Percentiles rank a stretch among this genome's conserved stretches.
phyloP scores from a whole-genome alignment of 2,888 invertebrate genomes.

The Noctua fimbriata region DNA sequence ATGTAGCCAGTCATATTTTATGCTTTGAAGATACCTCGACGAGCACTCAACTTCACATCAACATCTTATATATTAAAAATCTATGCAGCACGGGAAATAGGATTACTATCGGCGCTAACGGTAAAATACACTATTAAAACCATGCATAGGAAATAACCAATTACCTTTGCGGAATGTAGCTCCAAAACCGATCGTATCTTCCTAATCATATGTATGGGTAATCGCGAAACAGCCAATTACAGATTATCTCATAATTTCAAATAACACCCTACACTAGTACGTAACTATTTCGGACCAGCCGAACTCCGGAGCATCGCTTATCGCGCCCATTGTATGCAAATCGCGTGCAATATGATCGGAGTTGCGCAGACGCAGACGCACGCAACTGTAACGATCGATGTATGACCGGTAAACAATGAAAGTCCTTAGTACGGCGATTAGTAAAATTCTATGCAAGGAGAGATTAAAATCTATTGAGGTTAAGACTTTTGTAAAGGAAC shows the following conservation, averaged over 20 bases:
- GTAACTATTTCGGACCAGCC: conserved; percentile 56
- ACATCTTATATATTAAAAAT: not conserved
- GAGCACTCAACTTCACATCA: not conserved
- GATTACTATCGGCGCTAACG: not conserved
- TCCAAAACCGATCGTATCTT: conserved; percentile 37
- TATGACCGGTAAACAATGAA: conserved; percentile 66
- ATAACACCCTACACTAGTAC: conserved; percentile 45
- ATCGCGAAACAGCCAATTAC: conserved; percentile 44
- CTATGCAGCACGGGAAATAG: too few relatives aligned
- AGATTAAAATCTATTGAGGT: conserved; percentile 59
- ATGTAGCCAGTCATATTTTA: not conserved
- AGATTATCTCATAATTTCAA: conserved; percentile 53
- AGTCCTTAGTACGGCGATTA: conserved; percentile 62
- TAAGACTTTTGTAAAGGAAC: conserved; percentile 39
- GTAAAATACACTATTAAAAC: not conserved
- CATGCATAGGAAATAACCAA: conserved; percentile 38
- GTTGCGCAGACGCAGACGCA: conserved; percentile 79
- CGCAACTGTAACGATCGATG: conserved; percentile 75
- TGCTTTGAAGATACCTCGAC: not conserved
- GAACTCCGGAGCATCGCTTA: conserved; percentile 76
- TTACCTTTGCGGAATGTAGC: conserved; percentile 24
- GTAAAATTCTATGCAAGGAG: conserved; percentile 57
- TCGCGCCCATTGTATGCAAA: conserved; percentile 85
- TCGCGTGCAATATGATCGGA: conserved; percentile 79
- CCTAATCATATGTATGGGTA: conserved; percentile 39